Base-by-base conservation (phyloP, 2,113 vertebrate species). In the Mionectes macconnelli region DNA sequence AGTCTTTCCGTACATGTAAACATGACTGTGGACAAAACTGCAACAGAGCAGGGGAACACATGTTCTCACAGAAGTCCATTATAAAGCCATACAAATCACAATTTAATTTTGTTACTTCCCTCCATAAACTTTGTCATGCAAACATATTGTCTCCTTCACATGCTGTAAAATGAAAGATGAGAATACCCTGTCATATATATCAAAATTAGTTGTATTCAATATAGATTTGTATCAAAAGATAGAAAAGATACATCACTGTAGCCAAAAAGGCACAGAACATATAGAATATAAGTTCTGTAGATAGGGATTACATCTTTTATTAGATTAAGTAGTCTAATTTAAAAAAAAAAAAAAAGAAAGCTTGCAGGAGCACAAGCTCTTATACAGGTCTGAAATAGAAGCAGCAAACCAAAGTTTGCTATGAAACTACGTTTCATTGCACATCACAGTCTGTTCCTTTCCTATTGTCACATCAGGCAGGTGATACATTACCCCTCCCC, bases 401-500 rank as follows among this genome's bases (percentile, higher is more conserved):
- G 52, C 35, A 84, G 40, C 15, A 82, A 89, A 75, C 0, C 0
- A 20, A 78, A 60, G 37, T 73, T 70, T 84, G 50, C 17, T 50
- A 9, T 23, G 47, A 70, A 78, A 45, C 33, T 7, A 35, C 18
- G 12, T 63, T 44, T 59, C 31, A 19, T 2, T 22, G 17, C 28
- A 23, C 31, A 33, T n/a, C 57, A 49, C 33, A n/a, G 35, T 37
- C 27, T 31, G 17, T n/a, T 70, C 15, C 44, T 78, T 70, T 50
- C 45, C 53, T 37, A 35, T 18, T 24, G 39, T 84, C 23, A 40
- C 0, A 0, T 50, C 1, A 7, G 10, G 20, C 60, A 55, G 37
- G 55, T 47, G 73, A 89, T 35, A n/a, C 18, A 30, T 44, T 39
- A 28, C 10, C 33, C 17, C 44, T 55, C 13, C n/a, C 5, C 20